A percentile compares a stretch with the other conserved stretches of the same genome.
These are phyloP conservation scores for Noctua fimbriata DNA, from an alignment of 2,888 invertebrate genomes.

Conservation along the genomic window DNA sequence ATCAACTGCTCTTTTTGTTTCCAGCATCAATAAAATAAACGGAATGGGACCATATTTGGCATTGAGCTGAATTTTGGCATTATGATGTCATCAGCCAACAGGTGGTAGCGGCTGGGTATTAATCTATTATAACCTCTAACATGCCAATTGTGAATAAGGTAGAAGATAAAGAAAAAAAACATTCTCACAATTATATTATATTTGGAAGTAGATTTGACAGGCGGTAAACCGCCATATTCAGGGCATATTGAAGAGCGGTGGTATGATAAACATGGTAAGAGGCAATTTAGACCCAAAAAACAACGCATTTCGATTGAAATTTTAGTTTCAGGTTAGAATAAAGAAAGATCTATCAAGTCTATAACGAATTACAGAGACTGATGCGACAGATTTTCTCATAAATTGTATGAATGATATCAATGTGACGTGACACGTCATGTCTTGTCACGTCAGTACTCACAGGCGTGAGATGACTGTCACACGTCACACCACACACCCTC, in stretches of 20 bases:
- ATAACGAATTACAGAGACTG: not conserved
- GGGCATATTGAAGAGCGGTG: not conserved
- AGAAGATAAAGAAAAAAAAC: not conserved
- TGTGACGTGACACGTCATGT: not conserved
- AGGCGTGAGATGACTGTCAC: conserved; percentile 12
- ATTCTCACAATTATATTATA: too few relatives aligned
- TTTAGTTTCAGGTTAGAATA: conserved; percentile 1
- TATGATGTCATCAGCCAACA: conserved; percentile 50
- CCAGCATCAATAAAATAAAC: conserved; percentile 9
- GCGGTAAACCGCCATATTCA: not conserved
- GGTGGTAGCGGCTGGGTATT: conserved; percentile 17
- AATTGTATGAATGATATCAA: not conserved
- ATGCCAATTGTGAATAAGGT: not conserved
- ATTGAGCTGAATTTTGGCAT: conserved; percentile 7
- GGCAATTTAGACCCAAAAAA: not conserved
- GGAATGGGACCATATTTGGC: conserved; percentile 23
- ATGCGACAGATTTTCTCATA: not conserved
- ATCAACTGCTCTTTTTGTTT: not conserved
- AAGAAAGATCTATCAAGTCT: not conserved
- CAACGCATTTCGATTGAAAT: not conserved
- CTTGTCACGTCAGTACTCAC: conserved; percentile 21
- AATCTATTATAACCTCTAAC: not conserved
- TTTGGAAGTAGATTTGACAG: not conserved
- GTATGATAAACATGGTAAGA: not conserved
- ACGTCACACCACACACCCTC: conserved; percentile 31